Evolutionary conservation across 2,888 invertebrate genomes (phyloP).

Genomic region (Agriotes lineatus): DNA sequence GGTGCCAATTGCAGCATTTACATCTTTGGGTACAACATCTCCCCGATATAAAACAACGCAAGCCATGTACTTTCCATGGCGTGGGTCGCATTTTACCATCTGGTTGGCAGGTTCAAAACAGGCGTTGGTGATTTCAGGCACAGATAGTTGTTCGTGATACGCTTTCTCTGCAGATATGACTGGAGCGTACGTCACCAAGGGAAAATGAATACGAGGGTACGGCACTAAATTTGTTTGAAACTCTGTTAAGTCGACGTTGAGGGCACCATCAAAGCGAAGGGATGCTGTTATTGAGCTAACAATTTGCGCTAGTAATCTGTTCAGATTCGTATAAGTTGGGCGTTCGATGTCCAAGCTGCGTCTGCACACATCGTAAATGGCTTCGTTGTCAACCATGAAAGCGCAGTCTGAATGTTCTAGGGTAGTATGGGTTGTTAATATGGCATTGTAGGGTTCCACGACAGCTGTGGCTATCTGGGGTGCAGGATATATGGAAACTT

Average conservation of each 20-base stretch:
- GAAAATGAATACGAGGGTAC: slow-evolving; percentile 74
- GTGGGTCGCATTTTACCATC: slow-evolving; percentile 61
- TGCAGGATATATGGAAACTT: slow-evolving; percentile 52
- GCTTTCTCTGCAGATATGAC: slow-evolving; percentile 72
- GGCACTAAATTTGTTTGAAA: slow-evolving; percentile 72
- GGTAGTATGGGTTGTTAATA: slow-evolving; percentile 74
- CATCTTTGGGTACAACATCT: slow-evolving; percentile 74
- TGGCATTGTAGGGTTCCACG: slow-evolving; percentile 75
- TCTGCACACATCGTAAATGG: slow-evolving; percentile 65
- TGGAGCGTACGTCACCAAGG: slow-evolving; percentile 70
- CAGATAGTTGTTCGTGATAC: slow-evolving; percentile 69
- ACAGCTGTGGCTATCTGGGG: slow-evolving; percentile 60
- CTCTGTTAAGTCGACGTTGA: slow-evolving; percentile 73
- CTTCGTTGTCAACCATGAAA: slow-evolving; percentile 69
- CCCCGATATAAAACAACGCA: slow-evolving; percentile 69
- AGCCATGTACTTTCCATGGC: slow-evolving; percentile 68
- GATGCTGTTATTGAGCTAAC: slow-evolving; percentile 74
- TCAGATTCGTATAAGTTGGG: slow-evolving; percentile 75
- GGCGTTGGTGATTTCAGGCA: slow-evolving; percentile 72
- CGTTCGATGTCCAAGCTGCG: slow-evolving; percentile 67
- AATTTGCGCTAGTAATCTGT: slow-evolving; percentile 71
- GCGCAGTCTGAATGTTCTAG: slow-evolving; percentile 73
- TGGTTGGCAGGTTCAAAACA: slow-evolving; percentile 75
- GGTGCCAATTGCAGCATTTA: slow-evolving; percentile 91
- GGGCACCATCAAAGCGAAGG: slow-evolving; percentile 71